Evolutionary conservation across 2,797 vertebrate genomes (phyloP), one percentile per base, ranked within the genome.

Genomic region (Oryzias dopingdopingensis): DNA sequence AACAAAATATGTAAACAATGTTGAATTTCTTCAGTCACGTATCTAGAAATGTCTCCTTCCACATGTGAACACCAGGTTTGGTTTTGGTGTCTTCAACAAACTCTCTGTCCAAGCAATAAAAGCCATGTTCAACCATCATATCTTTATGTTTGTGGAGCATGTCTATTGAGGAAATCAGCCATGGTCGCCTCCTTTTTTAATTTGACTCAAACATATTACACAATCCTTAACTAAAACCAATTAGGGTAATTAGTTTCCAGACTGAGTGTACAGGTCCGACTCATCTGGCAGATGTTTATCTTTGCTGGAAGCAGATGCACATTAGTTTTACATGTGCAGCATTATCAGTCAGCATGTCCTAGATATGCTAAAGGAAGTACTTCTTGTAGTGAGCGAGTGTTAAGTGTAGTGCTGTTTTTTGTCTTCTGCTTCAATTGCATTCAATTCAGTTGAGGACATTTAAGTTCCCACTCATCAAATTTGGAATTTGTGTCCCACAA

Each of bases 221-320:
- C 68, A 62, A 68, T 58, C 55, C 59, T 74, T 53, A 62, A 67
- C 72, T 67, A 48, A 42, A 74, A 53, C 78, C 69, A 87, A 88
- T 88, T 86, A 86, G 49, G 47, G 62, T 73, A 64, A 86, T 81
- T 78, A 10, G 10, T 37, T 76, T 48, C 55, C 47, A 24, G 62
- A 47, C 47, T 70, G 64, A 70, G 48, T 60, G 68, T 71, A 62
- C 53, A 56, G 76, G 76, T 79, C 74, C 75, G 62, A 51, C 60
- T 80, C 54, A 60, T 18, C 55, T 59, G 54, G 24, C 83, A 86
- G 84, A 82, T 83, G 85, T 78, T 66, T 73, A 48, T 79, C 60
- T 70, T 62, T 55, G 74, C 76, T 77, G 37, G 65, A 40, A 70
- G 70, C 50, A n/a, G 46, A 76, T 47, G 72, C 80, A 69, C 87